Percentiles rank a stretch among this genome's conserved stretches.
phyloP scores from a whole-genome alignment of 2,888 invertebrate genomes.

The Lepidochitona cinerea region DNA sequence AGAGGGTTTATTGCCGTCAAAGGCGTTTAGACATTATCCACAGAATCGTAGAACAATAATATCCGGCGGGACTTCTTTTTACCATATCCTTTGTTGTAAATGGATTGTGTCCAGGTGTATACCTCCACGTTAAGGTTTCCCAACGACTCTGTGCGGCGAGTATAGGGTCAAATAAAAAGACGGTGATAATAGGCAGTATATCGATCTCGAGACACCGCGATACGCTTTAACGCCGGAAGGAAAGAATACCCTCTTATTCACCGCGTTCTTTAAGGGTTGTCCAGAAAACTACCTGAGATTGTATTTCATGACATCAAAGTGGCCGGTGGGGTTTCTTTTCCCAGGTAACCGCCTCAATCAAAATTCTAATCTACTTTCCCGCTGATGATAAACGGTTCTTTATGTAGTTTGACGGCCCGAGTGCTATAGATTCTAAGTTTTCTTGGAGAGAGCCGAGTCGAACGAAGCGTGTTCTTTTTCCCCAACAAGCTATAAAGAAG shows the following conservation, averaged over 20 bases:
- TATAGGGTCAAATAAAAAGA: too few species aligned
- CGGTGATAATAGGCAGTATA: neutral
- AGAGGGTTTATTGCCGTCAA: neutral
- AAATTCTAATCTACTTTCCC: neutral
- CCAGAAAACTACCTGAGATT: neutral
- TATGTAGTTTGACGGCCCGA: too few species aligned
- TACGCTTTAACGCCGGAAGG: neutral
- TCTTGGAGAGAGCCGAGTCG: too few species aligned
- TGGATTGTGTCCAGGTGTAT: neutral
- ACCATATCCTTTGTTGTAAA: constrained; percentile 6
- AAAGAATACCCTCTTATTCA: neutral
- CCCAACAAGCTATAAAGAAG: too few species aligned
- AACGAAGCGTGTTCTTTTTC: too few species aligned
- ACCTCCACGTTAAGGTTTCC: too few species aligned
- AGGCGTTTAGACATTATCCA: neutral
- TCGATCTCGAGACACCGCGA: neutral
- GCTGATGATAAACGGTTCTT: neutral
- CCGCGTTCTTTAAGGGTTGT: too few species aligned
- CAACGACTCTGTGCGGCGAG: too few species aligned
- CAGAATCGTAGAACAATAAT: neutral
- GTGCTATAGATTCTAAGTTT: too few species aligned
- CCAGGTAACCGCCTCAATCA: neutral
- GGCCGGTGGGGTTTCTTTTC: neutral
- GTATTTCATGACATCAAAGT: neutral
- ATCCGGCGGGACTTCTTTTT: neutral